Percentiles rank a stretch among this genome's conserved stretches.
Conservation (phyloP, 2,797 vertebrate species). For the Lepus oiostolus region DNA sequence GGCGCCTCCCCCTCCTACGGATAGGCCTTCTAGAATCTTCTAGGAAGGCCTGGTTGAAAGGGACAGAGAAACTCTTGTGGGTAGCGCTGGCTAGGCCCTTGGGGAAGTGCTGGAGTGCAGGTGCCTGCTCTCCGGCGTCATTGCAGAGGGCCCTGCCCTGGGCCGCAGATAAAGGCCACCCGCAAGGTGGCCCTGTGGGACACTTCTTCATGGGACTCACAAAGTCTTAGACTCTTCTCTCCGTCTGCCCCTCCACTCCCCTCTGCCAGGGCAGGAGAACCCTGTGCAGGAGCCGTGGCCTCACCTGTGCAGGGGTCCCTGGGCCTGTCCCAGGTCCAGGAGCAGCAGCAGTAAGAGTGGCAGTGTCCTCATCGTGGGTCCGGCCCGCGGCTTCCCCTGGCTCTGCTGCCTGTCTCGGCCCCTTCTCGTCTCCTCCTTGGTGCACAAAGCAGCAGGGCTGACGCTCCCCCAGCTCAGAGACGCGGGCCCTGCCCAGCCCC, state of each 20-base stretch:
- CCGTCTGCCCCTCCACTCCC: neutral
- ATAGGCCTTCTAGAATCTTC: neutral
- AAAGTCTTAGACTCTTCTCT: neutral
- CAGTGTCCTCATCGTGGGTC: conserved; percentile 77
- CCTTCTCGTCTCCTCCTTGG: neutral
- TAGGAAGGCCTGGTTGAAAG: neutral
- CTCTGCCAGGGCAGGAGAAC: neutral
- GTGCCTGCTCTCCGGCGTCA: neutral
- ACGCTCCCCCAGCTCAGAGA: conserved; percentile 7
- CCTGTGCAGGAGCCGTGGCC: neutral
- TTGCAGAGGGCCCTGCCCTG: too few relatives aligned
- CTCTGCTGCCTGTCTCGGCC: rapidly evolving
- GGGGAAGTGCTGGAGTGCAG: neutral
- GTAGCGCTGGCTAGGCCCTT: neutral
- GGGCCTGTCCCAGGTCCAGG: conserved; percentile 76
- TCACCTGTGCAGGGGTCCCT: conserved; percentile 84
- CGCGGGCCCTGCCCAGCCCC: conserved; percentile 69
- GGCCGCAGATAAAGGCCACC: too few relatives aligned
- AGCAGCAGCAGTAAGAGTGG: conserved; percentile 70
- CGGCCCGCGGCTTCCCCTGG: neutral
- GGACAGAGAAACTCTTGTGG: neutral
- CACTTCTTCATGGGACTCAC: neutral
- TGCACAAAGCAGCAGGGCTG: neutral
- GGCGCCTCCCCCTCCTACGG: too few relatives aligned
- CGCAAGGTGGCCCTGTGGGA: too few relatives aligned